Evolutionary conservation across 2,888 invertebrate species (phyloP).

Genomic region (Lacanobia oleracea): DNA sequence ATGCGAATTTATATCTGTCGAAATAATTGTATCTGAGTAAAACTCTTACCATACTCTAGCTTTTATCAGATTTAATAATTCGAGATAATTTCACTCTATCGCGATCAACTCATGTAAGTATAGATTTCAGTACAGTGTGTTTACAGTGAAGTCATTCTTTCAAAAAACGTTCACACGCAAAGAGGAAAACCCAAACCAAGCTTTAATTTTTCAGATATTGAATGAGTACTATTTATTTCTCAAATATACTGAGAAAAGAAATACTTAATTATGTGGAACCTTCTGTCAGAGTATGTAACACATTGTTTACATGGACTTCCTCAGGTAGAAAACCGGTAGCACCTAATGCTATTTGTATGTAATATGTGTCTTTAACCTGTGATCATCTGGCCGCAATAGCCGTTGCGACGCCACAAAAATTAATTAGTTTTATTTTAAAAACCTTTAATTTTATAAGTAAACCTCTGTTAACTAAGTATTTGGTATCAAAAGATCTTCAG

Average conservation of each 20-base stretch:
- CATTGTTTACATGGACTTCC: constrained; percentile 34
- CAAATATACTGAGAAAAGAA: too few relatives aligned
- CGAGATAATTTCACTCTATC: background rate
- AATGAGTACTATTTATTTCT: too few relatives aligned
- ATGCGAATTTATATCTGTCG: background rate
- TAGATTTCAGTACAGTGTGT: too few relatives aligned
- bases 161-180: too few relatives aligned
- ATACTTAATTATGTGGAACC: constrained; percentile 4
- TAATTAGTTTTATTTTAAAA: too few relatives aligned
- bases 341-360: constrained; percentile 65
- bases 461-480: background rate
- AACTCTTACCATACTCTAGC: too few relatives aligned
- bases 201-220: too few relatives aligned
- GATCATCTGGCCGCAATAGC: too few relatives aligned
- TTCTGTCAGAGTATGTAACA: constrained; percentile 31
- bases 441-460: background rate
- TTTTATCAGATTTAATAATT: too few relatives aligned
- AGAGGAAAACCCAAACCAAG: too few relatives aligned
- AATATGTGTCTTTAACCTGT: constrained; percentile 64
- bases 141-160: too few relatives aligned
- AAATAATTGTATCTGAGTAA: background rate
- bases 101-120: background rate
- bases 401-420: too few relatives aligned
- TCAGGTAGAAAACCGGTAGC: constrained; percentile 35
- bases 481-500: background rate